Base-by-base conservation (phyloP, 2,888 invertebrate genomes). In the Cremastinae sp. region DNA sequence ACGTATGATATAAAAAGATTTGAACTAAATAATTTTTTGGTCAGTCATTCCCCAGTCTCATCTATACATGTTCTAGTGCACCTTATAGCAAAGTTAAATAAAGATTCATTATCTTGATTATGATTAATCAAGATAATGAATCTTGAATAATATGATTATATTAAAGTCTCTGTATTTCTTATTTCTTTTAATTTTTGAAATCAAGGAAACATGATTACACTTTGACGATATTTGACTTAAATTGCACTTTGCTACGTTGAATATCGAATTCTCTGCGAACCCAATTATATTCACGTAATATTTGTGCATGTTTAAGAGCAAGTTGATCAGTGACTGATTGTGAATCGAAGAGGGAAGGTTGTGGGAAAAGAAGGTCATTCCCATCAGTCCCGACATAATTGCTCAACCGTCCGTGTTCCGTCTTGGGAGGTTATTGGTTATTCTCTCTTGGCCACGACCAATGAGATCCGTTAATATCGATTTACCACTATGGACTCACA, bases 401-500 rank as follows among this genome's bases (percentile, higher is more conserved):
- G 69, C 68, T 51, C 36, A 41, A 56, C 7, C n/a, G 28, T 14
- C 20, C 43, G 22, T 51, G 65, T 72, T 45, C n/a, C 68, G 45
- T 62, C 72, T 68, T 68, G 51, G 51, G 65, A 62, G 56, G 22
- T 62, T 72, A 43, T 18, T 75, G 72, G 71, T 53, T 51, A 51
- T 43, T 66, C 65, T 38, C 56, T 56, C 45, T 59, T 56, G 56
- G 54, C 56, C 56, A 66, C 61, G 12, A 45, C 61, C 66, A 66
- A 62, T 75, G 38, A 68, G 64, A 72, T 76, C 62, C 62, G 68
- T 68, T 36, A 45, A 59, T 58, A 72, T 76, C 68, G 72, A 76
- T 72, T 72, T 58, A 72, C 68, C 34, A n/a, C n/a, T n/a, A n/a
- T n/a, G n/a, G n/a, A n/a, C n/a, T n/a, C n/a, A n/a, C n/a, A n/a